A percentile compares a stretch with the other conserved stretches of the same genome.
Evolutionary conservation across 2,888 invertebrate genomes (phyloP).

Genomic region (Scaptomyza polygonia): DNA sequence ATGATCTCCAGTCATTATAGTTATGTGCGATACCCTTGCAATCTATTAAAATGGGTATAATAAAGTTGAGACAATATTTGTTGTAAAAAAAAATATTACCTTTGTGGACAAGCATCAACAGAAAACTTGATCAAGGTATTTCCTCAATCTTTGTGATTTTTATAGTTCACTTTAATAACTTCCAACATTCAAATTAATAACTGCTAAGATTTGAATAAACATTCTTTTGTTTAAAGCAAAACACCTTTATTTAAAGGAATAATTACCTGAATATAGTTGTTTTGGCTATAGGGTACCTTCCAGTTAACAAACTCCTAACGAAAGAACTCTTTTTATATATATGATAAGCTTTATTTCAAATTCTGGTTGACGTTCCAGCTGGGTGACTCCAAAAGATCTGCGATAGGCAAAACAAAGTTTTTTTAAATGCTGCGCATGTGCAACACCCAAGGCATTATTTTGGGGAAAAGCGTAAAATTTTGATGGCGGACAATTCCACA

Average conservation of each 20-base stretch:
- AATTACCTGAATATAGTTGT: too few relatives aligned
- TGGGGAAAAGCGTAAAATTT: slow-evolving; percentile 32
- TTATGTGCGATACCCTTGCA: slow-evolving; percentile 3
- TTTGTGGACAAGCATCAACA: too few relatives aligned
- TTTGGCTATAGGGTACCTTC: not conserved
- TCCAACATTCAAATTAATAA: too few relatives aligned
- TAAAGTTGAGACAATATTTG: not conserved
- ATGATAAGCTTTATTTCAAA: slow-evolving; percentile 48
- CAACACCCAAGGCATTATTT: slow-evolving; percentile 45
- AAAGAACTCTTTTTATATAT: not conserved
- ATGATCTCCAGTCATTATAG: slow-evolving; percentile 32
- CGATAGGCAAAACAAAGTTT: slow-evolving; percentile 54
- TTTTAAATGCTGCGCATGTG: slow-evolving; percentile 50
- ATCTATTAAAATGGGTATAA: not conserved
- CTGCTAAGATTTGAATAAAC: too few relatives aligned
- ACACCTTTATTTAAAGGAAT: too few relatives aligned
- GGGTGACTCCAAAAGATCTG: slow-evolving; percentile 67
- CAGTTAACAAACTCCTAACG: not conserved
- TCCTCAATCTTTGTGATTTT: too few relatives aligned
- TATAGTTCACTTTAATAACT: too few relatives aligned
- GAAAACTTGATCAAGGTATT: too few relatives aligned
- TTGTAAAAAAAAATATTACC: too few relatives aligned
- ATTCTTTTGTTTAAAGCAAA: too few relatives aligned
- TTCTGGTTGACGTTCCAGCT: slow-evolving; percentile 59
- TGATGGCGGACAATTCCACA: slow-evolving; percentile 14